Evolutionary conservation across 1,140 invertebrate species (phyloP), one percentile per base, ranked within the genome.

Genomic region (Steinernema khuongi): DNA sequence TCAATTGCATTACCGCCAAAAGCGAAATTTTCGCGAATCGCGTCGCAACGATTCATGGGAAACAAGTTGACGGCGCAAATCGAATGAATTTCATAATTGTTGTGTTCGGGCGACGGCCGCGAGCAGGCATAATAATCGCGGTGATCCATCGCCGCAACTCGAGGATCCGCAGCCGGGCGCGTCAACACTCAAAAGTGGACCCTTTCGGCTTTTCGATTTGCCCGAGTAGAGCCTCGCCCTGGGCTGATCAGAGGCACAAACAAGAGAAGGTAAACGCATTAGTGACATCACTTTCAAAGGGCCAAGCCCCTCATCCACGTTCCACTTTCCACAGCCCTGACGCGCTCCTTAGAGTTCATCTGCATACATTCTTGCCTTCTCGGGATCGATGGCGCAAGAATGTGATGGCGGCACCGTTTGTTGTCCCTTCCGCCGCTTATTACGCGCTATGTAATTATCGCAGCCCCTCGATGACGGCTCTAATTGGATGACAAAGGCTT

Each of bases 1-100:
- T 14, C 50, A 60, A 60, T 60, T 60, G 50, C 14, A 60, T 60
- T 60, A 60, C 50, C 26, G 11, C 22, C 50, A 11, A 60, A 60
- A 22, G 7, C 7, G 19, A 29, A 70, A 73, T 19, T 73, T 31
- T 29, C 18, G 26, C 28, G 41, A 72, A 71, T 44, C 22, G 50
- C 30, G 17, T 14, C 31, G 68, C 17, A 17, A 29, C 31, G 31
- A 32, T 69, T 69, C 36, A 0, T 19, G 14, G 68, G 68, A 69
- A 69, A 69, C 68, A 22, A 69, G 31, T 69, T 69, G 68, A 36
- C 31, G 36, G 26, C 68, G 68, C 31, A 69, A 33, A 33, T 69
- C 68, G 36, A 69, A 69, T 33, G 68, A 69, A 33, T 69, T 44
- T 69, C 68, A 69, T 33, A 69, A 69, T 33, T 69, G 50, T 60